Evolutionary conservation across 2,113 vertebrate genomes (phyloP).

Genomic region (Stegostoma tigrinum): DNA sequence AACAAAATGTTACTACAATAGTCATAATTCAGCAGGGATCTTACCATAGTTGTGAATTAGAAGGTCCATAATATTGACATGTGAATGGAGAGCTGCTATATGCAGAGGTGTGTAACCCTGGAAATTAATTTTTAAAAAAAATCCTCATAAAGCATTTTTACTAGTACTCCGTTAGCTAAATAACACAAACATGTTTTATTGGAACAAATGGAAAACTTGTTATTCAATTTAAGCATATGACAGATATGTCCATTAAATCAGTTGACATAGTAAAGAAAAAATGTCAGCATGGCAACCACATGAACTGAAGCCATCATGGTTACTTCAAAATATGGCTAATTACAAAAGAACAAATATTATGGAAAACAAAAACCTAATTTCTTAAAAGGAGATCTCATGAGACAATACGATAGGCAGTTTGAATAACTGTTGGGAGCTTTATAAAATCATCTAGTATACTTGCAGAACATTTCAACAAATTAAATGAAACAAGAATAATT

Average conservation of each 20-base stretch:
- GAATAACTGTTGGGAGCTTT: background rate
- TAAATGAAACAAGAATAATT: background rate
- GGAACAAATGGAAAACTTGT: background rate
- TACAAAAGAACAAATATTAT: no score
- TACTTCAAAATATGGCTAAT: background rate
- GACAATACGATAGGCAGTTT: background rate
- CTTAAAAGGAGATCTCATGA: background rate
- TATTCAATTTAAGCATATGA: background rate
- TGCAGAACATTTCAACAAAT: background rate
- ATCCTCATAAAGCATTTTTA: background rate
- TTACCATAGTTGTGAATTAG: conserved; percentile 60
- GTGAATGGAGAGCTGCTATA: conserved; percentile 65
- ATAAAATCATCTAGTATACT: background rate
- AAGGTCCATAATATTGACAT: conserved; percentile 58
- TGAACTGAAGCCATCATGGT: background rate
- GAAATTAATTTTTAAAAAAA: background rate
- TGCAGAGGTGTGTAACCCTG: conserved; percentile 71
- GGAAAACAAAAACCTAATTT: background rate
- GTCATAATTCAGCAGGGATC: background rate
- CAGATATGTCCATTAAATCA: background rate
- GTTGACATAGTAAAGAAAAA: background rate
- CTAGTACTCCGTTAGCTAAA: background rate
- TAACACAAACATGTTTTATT: background rate
- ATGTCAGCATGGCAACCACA: background rate
- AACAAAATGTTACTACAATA: background rate